Percentiles rank a stretch among this genome's conserved stretches.
Evolutionary conservation across 2,888 invertebrate species (phyloP).

Genomic region (Shargacucullia verbasci): DNA sequence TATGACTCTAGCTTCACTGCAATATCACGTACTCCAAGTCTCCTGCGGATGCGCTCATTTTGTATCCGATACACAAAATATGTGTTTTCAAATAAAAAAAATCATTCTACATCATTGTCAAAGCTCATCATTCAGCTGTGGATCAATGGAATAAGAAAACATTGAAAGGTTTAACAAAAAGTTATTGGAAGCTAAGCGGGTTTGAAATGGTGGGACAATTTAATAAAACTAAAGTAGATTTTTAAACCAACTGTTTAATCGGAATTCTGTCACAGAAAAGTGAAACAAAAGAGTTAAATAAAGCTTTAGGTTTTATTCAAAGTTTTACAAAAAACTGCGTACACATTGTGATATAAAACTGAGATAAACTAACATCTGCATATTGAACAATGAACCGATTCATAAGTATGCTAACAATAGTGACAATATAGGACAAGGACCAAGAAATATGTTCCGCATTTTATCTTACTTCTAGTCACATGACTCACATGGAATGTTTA

Average conservation of each 20-base stretch:
- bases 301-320: constrained; percentile 41
- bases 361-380: constrained; percentile 18
- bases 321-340: constrained; percentile 27
- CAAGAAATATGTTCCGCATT: constrained; percentile 12
- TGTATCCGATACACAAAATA: no score
- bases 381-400: constrained; percentile 15
- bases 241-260: constrained; percentile 46
- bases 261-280: constrained; percentile 28
- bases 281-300: constrained; percentile 47
- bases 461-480: constrained; percentile 13
- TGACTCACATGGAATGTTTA: constrained; percentile 5
- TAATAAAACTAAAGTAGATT: constrained; percentile 54
- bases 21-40: no score
- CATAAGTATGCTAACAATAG: constrained; percentile 7
- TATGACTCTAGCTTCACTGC: no score
- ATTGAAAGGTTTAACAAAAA: constrained; percentile 40
- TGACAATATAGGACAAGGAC: constrained; percentile 5
- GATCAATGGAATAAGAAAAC: constrained; percentile 36
- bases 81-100: no score
- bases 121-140: no score
- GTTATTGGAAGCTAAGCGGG: constrained; percentile 41
- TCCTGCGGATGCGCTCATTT: no score
- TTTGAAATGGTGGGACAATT: constrained; percentile 49
- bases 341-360: constrained; percentile 11
- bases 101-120: no score